Evolutionary conservation across 2,888 invertebrate species (phyloP), one percentile per base, ranked within the genome.

Genomic region (Himalopsyche anomala): DNA sequence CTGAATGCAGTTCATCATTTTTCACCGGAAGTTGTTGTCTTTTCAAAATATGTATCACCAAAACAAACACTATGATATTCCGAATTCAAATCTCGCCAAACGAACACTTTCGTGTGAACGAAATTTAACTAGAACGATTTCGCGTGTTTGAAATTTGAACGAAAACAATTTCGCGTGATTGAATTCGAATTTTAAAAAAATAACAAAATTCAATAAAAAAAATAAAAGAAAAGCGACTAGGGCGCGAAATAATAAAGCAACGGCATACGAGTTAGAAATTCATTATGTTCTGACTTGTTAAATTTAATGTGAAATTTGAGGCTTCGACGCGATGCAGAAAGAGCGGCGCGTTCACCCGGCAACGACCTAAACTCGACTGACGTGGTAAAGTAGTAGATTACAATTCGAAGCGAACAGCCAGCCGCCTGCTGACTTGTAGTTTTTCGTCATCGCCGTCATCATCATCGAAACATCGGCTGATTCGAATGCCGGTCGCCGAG

Each of bases 1-100:
- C 9, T 84, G 84, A 15, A 81, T 86, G 69, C 83, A 86, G 79
- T 86, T 84, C 87, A 87, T 87, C 5, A 55, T 80, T 40, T 42
- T 45, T 42, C 42, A 17, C 55, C 38, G 36, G 56, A 62, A 62
- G 19, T 19, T 19, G 19, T 62, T 5, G n/a, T 19, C 28, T 62
- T n/a, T 62, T 62, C 62, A 19, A 19, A 62, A 19, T 3, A 6
- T 28, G 28, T 28, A 17, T 6, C n/a, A 62, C 62, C 19, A 62
- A 62, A 19, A 19, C 62, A 19, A 62, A 62, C 51, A 51, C 51
- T 51, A 2, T 2, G 51, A 51, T 51, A 51, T 51, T 51, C 51
- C 15, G 15, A 51, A 51, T 51, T 51, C 51, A 51, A 51, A 51
- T 51, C 15, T 51, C 15, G 51, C 51, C 51, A 51, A 51, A 8